Percentiles rank a stretch among this genome's conserved stretches.
Conservation (phyloP, 2,797 vertebrate species). For the Kryptopterus vitreolus region DNA sequence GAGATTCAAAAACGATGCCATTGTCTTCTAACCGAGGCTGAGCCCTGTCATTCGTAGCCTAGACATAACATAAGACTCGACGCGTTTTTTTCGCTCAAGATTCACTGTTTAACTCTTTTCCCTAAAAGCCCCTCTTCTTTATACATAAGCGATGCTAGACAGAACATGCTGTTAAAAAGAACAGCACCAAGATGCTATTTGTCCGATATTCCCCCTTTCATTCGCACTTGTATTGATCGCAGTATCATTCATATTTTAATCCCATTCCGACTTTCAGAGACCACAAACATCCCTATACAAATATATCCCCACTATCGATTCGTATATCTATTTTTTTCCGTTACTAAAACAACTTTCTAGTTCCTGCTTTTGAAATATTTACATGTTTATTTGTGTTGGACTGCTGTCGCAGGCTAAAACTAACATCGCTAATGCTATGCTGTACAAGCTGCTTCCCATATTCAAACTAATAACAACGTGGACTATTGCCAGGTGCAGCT, state of each 20-base stretch:
- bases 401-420: conserved; percentile 4
- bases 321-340: not conserved
- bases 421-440: conserved; percentile 34
- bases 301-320: not conserved
- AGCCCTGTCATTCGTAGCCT: conserved; percentile 55
- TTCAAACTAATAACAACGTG: conserved; percentile 64
- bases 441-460: conserved; percentile 52
- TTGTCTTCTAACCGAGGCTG: conserved; percentile 50
- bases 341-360: not conserved
- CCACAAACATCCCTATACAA: not conserved
- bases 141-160: conserved; percentile 30
- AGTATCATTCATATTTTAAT: not conserved
- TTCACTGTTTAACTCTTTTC: conserved; percentile 45
- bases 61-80: conserved; percentile 61
- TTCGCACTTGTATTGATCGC: not conserved
- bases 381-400: not conserved
- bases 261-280: not conserved
- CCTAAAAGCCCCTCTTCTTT: conserved; percentile 34
- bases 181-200: conserved; percentile 4
- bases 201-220: not conserved
- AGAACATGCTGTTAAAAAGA: conserved; percentile 23
- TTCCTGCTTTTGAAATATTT: not conserved
- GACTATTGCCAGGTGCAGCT: conserved; percentile 70
- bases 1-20: conserved; percentile 56
- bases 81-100: conserved; percentile 59